Evolutionary conservation across 2,113 vertebrate genomes (phyloP), one percentile per base, ranked within the genome.

Genomic region (Tetraodon nigroviridis): DNA sequence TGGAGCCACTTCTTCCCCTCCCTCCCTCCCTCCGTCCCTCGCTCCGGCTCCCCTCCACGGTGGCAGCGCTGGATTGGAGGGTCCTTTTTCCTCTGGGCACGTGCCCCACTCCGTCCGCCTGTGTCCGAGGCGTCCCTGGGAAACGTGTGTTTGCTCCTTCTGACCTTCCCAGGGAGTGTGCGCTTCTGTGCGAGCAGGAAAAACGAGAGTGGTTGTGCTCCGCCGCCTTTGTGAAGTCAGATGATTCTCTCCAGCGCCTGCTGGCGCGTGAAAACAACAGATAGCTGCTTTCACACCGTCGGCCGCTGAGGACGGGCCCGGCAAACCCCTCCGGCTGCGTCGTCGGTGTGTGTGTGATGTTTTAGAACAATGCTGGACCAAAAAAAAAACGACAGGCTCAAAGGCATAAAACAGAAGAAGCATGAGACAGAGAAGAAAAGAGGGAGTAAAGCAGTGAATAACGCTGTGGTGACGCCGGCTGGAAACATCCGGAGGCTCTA

Each of bases 91-190:
- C 53, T 55, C 4, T 49, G 14, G 15, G 41, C 32, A 61, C 58
- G n/a, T 37, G 50, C 41, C 21, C 48, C 22, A 41, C 52, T 59
- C 51, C 5, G 3, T 32, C 48, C 22, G 37, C 21, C 64, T 60
- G 49, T 64, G 71, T 54, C 21, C 32, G 48, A 55, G 60, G 61
- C 21, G 42, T 24, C 64, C 63, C 64, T 77, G 66, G 57, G 68
- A 73, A 75, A 56, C 56, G 63, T 56, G 45, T 66, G 8, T 76
- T 73, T 78, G 57, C 64, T 78, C 46, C 7, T 51, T 61, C 45
- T 67, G 75, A 64, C 49, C 51, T 57, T 55, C 27, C 13, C 55
- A 51, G 44, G 42, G 68, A 48, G 57, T 51, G 1, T 66, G 66
- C 45, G 58, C 47, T n/a, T 49, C 21, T 70, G 51, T 67, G 3